These are phyloP conservation scores for Cheirogaleus medius DNA, from an alignment of 2,113 vertebrate species.

Conservation along the genomic window DNA sequence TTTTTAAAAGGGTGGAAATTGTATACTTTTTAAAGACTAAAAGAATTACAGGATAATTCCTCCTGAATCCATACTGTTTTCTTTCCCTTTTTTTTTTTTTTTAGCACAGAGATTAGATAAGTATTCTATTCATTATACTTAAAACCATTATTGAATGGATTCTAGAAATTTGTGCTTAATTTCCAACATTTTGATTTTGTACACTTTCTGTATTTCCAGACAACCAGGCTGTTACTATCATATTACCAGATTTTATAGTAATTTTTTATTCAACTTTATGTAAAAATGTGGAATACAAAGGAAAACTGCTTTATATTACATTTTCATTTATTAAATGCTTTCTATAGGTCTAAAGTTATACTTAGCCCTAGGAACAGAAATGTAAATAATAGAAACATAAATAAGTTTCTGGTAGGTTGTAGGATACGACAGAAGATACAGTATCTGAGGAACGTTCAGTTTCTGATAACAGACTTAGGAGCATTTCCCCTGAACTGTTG, in stretches of 20 bases:
- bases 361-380: neutral
- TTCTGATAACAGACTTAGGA: neutral
- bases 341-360: neutral
- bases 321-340: neutral
- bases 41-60: slow-evolving; percentile 23
- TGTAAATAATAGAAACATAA: neutral
- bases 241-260: neutral
- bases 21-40: slow-evolving; percentile 2
- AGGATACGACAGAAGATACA: neutral
- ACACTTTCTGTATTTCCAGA: neutral
- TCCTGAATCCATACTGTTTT: neutral
- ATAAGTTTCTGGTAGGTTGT: neutral
- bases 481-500: neutral
- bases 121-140: neutral
- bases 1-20: slow-evolving; percentile 12
- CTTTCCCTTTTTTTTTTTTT: neutral
- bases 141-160: neutral
- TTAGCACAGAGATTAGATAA: neutral
- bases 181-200: neutral
- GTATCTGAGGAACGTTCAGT: neutral
- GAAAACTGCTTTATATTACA: neutral
- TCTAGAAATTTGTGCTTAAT: neutral
- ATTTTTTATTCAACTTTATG: neutral
- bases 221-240: neutral
- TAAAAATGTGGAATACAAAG: neutral